Percentiles rank a stretch among this genome's conserved stretches.
phyloP scores from a whole-genome alignment of 2,888 invertebrate species.

The Meloe dianella region DNA sequence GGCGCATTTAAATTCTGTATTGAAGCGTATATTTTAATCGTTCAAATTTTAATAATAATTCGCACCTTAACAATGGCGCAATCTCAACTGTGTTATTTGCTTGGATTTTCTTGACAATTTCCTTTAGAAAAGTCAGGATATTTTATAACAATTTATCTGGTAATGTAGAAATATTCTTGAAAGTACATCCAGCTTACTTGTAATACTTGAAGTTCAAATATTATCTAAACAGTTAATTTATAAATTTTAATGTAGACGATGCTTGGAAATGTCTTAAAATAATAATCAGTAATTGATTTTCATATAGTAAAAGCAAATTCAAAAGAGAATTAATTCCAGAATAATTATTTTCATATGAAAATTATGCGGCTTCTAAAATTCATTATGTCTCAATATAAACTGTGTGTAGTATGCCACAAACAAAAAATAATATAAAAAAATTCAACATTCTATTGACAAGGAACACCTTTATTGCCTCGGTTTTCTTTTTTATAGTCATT shows the following conservation, averaged over 20 bases:
- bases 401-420: background rate
- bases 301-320: background rate
- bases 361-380: background rate
- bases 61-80: background rate
- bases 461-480: background rate
- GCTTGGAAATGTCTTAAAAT: background rate
- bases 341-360: background rate
- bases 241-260: background rate
- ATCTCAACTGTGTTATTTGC: too few relatives aligned
- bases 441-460: background rate
- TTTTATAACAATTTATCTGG: background rate
- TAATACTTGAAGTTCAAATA: too few relatives aligned
- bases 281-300: slow-evolving; percentile 5
- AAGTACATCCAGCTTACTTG: too few relatives aligned
- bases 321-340: background rate
- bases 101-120: too few relatives aligned
- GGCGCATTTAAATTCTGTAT: background rate
- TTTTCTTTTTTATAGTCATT: background rate
- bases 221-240: too few relatives aligned
- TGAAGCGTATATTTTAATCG: background rate
- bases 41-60: background rate
- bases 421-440: too few relatives aligned
- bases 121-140: background rate
- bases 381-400: background rate
- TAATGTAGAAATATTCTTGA: too few relatives aligned